Conservation (phyloP, 2,113 vertebrate species). For the Misgurnus mizolepis region DNA sequence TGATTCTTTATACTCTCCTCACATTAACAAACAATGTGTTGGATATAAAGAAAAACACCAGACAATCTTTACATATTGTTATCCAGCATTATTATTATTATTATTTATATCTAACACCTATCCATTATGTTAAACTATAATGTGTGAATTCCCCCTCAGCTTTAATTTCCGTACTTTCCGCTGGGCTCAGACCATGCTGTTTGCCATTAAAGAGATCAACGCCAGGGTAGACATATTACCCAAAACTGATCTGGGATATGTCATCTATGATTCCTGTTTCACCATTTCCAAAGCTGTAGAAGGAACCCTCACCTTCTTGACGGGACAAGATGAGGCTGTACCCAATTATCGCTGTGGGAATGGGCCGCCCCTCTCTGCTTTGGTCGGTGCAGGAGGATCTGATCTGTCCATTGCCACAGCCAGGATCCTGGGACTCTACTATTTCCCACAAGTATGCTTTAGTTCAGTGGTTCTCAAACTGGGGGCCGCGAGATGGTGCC, state of each 20-base stretch:
- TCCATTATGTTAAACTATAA: background rate
- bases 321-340: conserved; percentile 82
- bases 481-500: too few species aligned
- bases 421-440: conserved; percentile 82
- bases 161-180: conserved; percentile 84
- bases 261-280: conserved; percentile 84
- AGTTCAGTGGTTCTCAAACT: background rate
- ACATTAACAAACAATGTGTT: background rate
- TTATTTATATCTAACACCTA: background rate
- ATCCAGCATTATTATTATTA: background rate
- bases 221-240: conserved; percentile 71
- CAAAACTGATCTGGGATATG: conserved; percentile 78
- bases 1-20: too few species aligned
- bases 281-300: conserved; percentile 84
- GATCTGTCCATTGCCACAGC: conserved; percentile 82
- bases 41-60: background rate
- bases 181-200: conserved; percentile 86
- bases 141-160: conserved; percentile 59
- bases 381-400: conserved; percentile 80
- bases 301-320: conserved; percentile 79
- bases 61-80: background rate
- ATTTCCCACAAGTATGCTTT: conserved; percentile 78
- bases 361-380: conserved; percentile 74
- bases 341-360: conserved; percentile 82
- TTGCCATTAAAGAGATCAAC: conserved; percentile 83